A percentile compares a stretch with the other conserved stretches of the same genome.
Evolutionary conservation across 2,888 invertebrate genomes (phyloP).

Genomic region (Epistrophe grossulariae): DNA sequence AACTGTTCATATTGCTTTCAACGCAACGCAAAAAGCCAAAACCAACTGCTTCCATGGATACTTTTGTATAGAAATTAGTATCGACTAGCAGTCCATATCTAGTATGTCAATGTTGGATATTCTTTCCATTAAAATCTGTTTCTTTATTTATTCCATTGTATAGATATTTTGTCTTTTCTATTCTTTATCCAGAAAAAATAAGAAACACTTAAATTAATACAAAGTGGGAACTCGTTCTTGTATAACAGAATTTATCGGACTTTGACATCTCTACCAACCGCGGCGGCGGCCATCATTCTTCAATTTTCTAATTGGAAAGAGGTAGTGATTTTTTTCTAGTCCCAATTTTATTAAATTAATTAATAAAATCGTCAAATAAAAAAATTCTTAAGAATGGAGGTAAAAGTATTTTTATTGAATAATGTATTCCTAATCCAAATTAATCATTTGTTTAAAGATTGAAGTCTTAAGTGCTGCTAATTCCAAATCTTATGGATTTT

Average conservation of each 20-base stretch:
- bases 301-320: constrained; percentile 13
- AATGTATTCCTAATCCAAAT: not conserved
- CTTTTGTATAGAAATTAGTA: no score
- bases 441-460: constrained; percentile 80
- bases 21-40: no score
- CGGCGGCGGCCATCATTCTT: constrained; percentile 18
- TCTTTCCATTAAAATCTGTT: no score
- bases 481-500: constrained; percentile 84
- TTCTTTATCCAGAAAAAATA: no score
- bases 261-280: not conserved
- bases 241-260: constrained; percentile 31
- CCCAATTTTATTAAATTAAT: constrained; percentile 15
- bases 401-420: not conserved
- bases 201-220: no score
- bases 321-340: constrained; percentile 31
- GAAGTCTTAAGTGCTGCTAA: constrained; percentile 86
- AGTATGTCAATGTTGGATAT: no score
- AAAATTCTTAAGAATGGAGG: constrained; percentile 55
- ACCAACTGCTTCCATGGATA: no score
- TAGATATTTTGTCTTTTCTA: no score
- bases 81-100: no score
- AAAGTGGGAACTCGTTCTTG: not conserved
- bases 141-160: no score
- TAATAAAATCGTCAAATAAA: constrained; percentile 28
- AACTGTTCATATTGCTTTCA: no score